Evolutionary conservation across 2,797 vertebrate species (phyloP).

Genomic region (Meriones psammophilus): DNA sequence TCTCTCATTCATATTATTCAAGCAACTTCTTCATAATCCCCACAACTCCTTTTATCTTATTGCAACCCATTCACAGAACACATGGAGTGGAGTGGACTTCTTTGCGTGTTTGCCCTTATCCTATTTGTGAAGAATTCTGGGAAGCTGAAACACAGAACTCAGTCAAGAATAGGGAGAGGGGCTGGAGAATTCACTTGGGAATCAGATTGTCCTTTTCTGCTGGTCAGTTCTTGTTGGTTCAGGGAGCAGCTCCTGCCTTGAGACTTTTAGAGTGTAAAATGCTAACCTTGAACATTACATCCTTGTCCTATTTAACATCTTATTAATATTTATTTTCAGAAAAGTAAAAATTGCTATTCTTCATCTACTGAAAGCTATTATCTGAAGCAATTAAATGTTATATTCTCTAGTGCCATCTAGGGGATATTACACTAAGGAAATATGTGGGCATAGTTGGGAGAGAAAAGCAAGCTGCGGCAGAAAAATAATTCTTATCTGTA

Average conservation of each 20-base stretch:
- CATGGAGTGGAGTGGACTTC: background rate
- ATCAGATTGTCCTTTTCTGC: background rate
- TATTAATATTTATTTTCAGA: slow-evolving; percentile 81
- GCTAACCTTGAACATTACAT: slow-evolving; percentile 73
- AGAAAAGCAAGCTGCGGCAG: slow-evolving; percentile 67
- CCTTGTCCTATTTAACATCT: slow-evolving; percentile 79
- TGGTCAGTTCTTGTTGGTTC: background rate
- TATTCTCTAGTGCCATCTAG: slow-evolving; percentile 91
- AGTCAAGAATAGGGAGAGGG: background rate
- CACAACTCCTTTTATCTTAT: background rate
- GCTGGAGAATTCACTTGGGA: background rate
- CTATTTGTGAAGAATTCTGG: background rate
- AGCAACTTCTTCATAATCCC: background rate
- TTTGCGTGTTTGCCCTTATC: background rate
- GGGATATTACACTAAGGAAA: slow-evolving; percentile 84
- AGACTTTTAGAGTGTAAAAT: slow-evolving; percentile 18
- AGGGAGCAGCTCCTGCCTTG: background rate
- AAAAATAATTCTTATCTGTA: slow-evolving; percentile 72
- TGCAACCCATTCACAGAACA: background rate
- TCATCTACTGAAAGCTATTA: slow-evolving; percentile 79
- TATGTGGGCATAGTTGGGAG: slow-evolving; percentile 56
- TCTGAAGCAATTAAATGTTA: slow-evolving; percentile 84
- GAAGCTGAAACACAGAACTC: background rate
- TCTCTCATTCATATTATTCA: background rate
- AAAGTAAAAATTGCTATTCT: slow-evolving; percentile 81